A percentile compares a stretch with the other conserved stretches of the same genome.
These are phyloP conservation scores for Tethea ocularis DNA, from an alignment of 2,888 invertebrate genomes.

Conservation along the genomic window DNA sequence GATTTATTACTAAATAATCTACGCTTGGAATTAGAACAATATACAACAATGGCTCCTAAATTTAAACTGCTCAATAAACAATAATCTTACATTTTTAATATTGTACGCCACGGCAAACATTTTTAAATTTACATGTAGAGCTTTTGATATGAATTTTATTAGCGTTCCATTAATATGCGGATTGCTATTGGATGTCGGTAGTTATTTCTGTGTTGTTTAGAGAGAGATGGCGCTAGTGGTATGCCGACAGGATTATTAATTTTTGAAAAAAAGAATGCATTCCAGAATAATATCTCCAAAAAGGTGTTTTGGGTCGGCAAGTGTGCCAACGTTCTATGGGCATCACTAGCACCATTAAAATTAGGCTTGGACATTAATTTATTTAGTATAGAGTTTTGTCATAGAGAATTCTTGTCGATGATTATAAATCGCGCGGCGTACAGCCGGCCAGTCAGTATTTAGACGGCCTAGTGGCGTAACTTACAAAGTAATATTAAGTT, in stretches of 20 bases:
- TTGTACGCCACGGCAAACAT: neutral
- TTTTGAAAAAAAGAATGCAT: slow-evolving; percentile 64
- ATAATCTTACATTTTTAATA: slow-evolving; percentile 13
- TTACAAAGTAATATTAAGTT: slow-evolving; percentile 77
- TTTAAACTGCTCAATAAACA: slow-evolving; percentile 45
- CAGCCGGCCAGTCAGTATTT: slow-evolving; percentile 76
- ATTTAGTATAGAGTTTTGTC: slow-evolving; percentile 55
- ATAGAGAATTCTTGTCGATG: slow-evolving; percentile 44
- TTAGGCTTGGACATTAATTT: slow-evolving; percentile 55
- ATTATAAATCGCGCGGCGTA: slow-evolving; percentile 53
- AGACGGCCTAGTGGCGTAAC: slow-evolving; percentile 67
- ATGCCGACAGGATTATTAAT: slow-evolving; percentile 33
- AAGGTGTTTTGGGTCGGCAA: slow-evolving; percentile 39
- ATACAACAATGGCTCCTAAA: slow-evolving; percentile 46
- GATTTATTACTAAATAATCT: slow-evolving; percentile 20
- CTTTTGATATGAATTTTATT: slow-evolving; percentile 45
- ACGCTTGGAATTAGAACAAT: slow-evolving; percentile 41
- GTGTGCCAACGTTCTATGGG: slow-evolving; percentile 34
- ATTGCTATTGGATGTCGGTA: neutral
- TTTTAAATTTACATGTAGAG: slow-evolving; percentile 18
- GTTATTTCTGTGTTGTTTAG: slow-evolving; percentile 1
- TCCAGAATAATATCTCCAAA: slow-evolving; percentile 53
- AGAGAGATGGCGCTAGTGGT: slow-evolving; percentile 39
- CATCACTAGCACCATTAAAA: slow-evolving; percentile 34
- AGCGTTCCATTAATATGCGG: slow-evolving; percentile 3